These are phyloP conservation scores for Falco peregrinus DNA, from an alignment of 2,797 vertebrate species.

Conservation along the genomic window DNA sequence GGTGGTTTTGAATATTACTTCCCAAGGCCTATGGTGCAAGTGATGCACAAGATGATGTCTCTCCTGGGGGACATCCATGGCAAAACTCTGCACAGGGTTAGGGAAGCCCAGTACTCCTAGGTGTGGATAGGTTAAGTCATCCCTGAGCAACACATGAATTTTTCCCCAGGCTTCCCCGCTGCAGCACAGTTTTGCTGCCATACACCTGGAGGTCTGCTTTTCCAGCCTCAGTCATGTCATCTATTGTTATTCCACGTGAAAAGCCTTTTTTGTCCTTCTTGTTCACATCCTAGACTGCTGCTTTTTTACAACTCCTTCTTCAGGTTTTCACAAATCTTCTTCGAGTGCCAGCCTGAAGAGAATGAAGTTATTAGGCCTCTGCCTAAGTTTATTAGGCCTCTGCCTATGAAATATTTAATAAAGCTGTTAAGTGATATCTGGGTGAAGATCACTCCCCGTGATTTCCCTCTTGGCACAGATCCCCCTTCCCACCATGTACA, in stretches of 20 bases:
- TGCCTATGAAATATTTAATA: background rate
- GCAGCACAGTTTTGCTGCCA: background rate
- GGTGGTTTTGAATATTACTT: background rate
- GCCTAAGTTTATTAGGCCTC: background rate
- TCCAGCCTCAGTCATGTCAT: background rate
- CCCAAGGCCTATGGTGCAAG: background rate
- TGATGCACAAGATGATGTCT: background rate
- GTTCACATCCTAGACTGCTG: background rate
- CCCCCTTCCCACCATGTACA: background rate
- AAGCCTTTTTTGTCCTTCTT: background rate
- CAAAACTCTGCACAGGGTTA: background rate
- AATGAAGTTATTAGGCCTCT: background rate
- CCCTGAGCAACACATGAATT: background rate
- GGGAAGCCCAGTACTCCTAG: background rate
- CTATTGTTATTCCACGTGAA: accelerated
- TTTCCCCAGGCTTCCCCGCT: background rate
- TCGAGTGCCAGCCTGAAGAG: background rate
- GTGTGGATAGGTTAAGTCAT: background rate
- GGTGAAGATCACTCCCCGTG: background rate
- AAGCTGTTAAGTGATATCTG: background rate
- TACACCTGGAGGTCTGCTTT: background rate
- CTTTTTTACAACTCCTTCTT: background rate
- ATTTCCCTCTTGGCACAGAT: background rate
- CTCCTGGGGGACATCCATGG: background rate
- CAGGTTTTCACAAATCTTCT: background rate